These are phyloP conservation scores for Oostethus manadensis DNA, from an alignment of 2,113 vertebrate genomes.

Conservation along the genomic window DNA sequence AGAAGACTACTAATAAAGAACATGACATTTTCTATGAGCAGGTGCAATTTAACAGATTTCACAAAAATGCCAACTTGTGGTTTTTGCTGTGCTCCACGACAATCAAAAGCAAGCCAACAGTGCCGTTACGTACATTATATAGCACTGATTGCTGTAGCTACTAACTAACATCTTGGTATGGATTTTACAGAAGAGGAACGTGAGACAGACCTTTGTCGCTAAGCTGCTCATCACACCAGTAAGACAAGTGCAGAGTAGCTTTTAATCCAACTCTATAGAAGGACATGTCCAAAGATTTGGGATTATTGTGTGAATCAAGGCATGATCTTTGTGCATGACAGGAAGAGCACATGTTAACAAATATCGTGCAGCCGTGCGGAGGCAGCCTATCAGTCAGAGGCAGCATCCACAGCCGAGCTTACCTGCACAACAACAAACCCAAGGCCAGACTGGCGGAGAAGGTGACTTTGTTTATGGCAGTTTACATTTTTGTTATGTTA, in stretches of 20 bases:
- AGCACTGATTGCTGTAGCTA: not conserved
- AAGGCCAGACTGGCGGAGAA: conserved; percentile 82
- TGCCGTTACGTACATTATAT: too few relatives aligned
- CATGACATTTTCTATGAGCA: too few relatives aligned
- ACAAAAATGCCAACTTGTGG: too few relatives aligned
- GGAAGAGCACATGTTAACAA: conserved; percentile 61
- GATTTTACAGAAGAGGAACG: conserved; percentile 75
- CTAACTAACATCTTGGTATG: conserved; percentile 16
- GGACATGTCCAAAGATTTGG: not conserved
- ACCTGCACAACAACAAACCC: conserved; percentile 83
- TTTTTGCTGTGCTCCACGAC: too few relatives aligned
- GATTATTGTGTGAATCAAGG: not conserved
- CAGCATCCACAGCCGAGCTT: conserved; percentile 81
- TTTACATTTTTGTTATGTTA: not conserved
- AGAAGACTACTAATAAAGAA: too few relatives aligned
- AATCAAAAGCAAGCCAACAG: too few relatives aligned
- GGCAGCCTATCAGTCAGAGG: conserved; percentile 80
- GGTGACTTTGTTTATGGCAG: conserved; percentile 57
- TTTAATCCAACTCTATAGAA: not conserved
- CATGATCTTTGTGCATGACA: conserved; percentile 21
- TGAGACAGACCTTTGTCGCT: conserved; percentile 67
- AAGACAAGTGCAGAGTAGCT: conserved; percentile 41
- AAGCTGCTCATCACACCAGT: conserved; percentile 80
- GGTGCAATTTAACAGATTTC: too few relatives aligned
- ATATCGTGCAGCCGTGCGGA: conserved; percentile 75